Percentiles rank a stretch among this genome's conserved stretches.
phyloP scores from a whole-genome alignment of 2,797 vertebrate genomes.

The Karalla daura region DNA sequence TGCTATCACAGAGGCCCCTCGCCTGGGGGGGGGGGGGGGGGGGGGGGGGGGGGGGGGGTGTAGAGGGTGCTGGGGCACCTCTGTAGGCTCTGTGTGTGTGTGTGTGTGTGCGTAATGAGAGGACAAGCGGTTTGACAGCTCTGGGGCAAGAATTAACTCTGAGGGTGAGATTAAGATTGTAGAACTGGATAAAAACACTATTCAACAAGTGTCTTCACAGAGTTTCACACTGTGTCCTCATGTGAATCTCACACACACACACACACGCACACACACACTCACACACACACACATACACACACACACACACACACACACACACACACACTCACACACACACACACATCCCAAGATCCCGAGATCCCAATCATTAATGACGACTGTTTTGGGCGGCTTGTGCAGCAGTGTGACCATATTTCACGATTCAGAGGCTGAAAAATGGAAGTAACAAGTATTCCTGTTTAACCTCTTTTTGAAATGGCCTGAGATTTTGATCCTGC shows the following conservation, averaged over 20 bases:
- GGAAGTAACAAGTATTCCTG: no score
- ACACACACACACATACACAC: no score
- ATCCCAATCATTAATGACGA: no score
- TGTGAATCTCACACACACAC: slow-evolving; percentile 6
- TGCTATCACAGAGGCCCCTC: slow-evolving; percentile 45
- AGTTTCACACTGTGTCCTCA: slow-evolving; percentile 28
- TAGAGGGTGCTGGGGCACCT: slow-evolving; percentile 37
- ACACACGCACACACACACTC: neutral
- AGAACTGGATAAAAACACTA: slow-evolving; percentile 51
- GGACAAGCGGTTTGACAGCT: slow-evolving; percentile 55
- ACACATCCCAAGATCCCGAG: no score
- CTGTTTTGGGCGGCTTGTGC: no score
- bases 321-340: no score
- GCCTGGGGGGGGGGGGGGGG: slow-evolving; percentile 41
- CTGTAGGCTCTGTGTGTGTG: slow-evolving; percentile 27
- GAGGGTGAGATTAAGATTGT: slow-evolving; percentile 65
- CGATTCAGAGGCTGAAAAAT: no score
- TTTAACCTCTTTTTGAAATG: no score
- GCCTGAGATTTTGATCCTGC: no score
- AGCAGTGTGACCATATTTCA: no score
- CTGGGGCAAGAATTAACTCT: slow-evolving; percentile 63
- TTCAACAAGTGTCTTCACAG: slow-evolving; percentile 44
- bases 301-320: no score
- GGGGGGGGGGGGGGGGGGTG: slow-evolving; percentile 35
- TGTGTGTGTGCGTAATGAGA: no score